Conservation (phyloP, 2,113 vertebrate genomes). For the Scomber japonicus region DNA sequence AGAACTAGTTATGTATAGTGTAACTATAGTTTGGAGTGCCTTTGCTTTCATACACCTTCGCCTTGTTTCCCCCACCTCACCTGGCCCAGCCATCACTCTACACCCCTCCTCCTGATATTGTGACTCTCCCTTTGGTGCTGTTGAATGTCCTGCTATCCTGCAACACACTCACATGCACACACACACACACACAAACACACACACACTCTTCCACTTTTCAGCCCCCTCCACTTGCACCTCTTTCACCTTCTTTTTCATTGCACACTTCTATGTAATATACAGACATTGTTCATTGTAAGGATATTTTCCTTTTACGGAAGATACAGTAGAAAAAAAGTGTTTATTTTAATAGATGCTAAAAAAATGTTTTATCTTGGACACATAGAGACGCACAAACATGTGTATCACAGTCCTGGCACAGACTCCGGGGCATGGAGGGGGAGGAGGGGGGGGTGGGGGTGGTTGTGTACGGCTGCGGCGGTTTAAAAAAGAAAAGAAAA, state of each 20-base stretch:
- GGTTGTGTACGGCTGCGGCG: slow-evolving; percentile 42
- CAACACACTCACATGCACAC: slow-evolving; percentile 2
- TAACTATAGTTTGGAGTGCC: slow-evolving; percentile 99
- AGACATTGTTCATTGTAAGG: slow-evolving; percentile 63
- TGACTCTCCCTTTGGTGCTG: slow-evolving; percentile 83
- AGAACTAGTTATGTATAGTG: slow-evolving; percentile 99
- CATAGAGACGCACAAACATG: slow-evolving; percentile 46
- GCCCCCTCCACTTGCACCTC: background rate
- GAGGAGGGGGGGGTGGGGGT: background rate
- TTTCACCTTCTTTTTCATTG: slow-evolving; percentile 39
- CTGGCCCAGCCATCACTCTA: slow-evolving; percentile 37
- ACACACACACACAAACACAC: background rate
- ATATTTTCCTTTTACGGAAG: slow-evolving; percentile 62
- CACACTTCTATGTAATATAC: slow-evolving; percentile 69
- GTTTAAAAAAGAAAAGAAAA: slow-evolving; percentile 18
- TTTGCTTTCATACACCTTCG: slow-evolving; percentile 95
- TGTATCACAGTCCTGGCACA: slow-evolving; percentile 43
- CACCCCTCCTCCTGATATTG: slow-evolving; percentile 15
- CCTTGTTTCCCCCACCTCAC: slow-evolving; percentile 65
- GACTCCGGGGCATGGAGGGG: slow-evolving; percentile 52
- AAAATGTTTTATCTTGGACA: slow-evolving; percentile 62
- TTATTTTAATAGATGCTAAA: slow-evolving; percentile 70
- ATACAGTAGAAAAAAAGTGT: slow-evolving; percentile 55
- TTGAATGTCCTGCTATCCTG: slow-evolving; percentile 75
- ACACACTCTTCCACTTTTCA: slow-evolving; percentile 27